These are phyloP conservation scores for Anguilla japonica DNA, from an alignment of 2,113 vertebrate genomes.

Conservation along the genomic window DNA sequence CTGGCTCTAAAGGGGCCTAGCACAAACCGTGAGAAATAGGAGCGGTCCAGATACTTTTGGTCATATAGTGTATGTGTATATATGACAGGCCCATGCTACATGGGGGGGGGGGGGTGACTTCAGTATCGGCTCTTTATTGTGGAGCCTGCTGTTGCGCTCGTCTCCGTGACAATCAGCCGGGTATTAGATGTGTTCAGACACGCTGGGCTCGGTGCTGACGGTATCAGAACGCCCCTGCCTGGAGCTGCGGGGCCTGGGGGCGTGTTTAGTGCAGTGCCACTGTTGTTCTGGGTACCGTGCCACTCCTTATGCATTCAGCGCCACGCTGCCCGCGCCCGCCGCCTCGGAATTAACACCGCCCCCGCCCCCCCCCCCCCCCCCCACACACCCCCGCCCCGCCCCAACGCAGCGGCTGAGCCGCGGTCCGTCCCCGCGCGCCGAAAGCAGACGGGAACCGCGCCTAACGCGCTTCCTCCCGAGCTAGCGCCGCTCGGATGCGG, in stretches of 20 bases:
- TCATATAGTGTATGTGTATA: background rate
- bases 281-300: constrained; percentile 8
- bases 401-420: background rate
- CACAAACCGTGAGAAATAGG: too few relatives aligned
- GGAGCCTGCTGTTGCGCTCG: constrained; percentile 27
- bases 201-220: constrained; percentile 47
- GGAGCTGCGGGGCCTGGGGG: constrained; percentile 33
- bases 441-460: background rate
- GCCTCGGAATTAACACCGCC: background rate
- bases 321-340: background rate
- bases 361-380: background rate
- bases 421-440: background rate
- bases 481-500: background rate
- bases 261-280: constrained; percentile 40
- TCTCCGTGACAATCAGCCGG: constrained; percentile 24
- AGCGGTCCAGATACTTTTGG: too few relatives aligned
- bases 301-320: background rate
- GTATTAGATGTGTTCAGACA: constrained; percentile 42
- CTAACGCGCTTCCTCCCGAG: background rate
- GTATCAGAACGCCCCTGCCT: constrained; percentile 38
- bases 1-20: too few relatives aligned
- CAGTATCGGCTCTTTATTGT: constrained; percentile 27
- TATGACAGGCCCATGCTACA: constrained; percentile 7
- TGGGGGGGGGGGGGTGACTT: constrained; percentile 26
- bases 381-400: background rate